Evolutionary conservation across 2,113 vertebrate genomes (phyloP), one percentile per base, ranked within the genome.

Genomic region (Passer montanus): DNA sequence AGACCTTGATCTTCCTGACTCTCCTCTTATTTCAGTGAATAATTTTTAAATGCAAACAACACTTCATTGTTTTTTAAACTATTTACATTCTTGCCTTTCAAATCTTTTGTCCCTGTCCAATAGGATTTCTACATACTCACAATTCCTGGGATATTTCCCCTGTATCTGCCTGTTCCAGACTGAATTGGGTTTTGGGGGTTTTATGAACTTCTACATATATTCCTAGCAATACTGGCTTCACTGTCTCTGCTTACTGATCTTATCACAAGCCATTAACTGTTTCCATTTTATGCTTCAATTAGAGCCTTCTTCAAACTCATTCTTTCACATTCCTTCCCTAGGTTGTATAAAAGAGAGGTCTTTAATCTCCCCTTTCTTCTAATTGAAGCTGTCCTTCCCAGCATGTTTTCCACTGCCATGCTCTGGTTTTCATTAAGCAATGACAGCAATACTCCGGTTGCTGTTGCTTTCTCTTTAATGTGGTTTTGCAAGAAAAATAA

Each of bases 341-440:
- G 77, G 55, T 66, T 80, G 52, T 93, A 90, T 86, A 84, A 89
- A 91, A 81, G 58, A 76, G 80, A 91, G 44, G 85, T 73, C 90
- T 97, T 91, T 95, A 96, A 97, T 97, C 94, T 94, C 89, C 66
- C 28, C 62, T 56, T 73, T 93, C 49, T 46, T 95, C 85, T 97
- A 96, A 93, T 95, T 92, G 89, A 84, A 83, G 35, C 56, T 95
- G 94, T 95, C 89, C 84, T 94, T 95, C 78, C 72, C 80, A 83
- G 58, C 10, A 0, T 81, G 77, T 81, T 96, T 96, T 93, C 90
- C 93, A 74, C 86, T 87, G 82, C 80, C 77, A 41, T 59, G 90
- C 44, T 76, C 93, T 97, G 89, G 66, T 93, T 97, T 97, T 95
- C 91, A 96, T 97, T 96, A 97, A 97, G 86, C 81, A 64, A 53